Evolutionary conservation across 2,797 vertebrate species (phyloP).

Genomic region (Notolepis coatsorum): DNA sequence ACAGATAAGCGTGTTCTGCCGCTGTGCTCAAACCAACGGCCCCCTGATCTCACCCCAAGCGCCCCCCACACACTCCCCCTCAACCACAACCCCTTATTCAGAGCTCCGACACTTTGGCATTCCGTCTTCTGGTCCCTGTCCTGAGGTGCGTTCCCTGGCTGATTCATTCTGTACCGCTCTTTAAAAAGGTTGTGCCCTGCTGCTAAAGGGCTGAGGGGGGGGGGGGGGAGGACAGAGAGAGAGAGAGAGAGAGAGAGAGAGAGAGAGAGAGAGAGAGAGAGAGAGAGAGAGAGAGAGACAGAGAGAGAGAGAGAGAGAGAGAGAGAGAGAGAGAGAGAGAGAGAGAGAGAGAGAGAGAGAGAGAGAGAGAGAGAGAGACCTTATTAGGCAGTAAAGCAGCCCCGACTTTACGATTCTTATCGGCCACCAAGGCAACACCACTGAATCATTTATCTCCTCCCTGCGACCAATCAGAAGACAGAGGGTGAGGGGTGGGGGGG

Average conservation of each 20-base stretch:
- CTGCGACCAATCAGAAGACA: slow-evolving; percentile 46
- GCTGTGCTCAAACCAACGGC: slow-evolving; percentile 18
- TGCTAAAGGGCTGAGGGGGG: slow-evolving; percentile 13
- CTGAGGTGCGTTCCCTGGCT: slow-evolving; percentile 23
- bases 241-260: too few relatives aligned
- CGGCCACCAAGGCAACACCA: slow-evolving; percentile 36
- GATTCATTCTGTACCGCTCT: slow-evolving; percentile 12
- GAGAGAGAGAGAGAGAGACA: too few relatives aligned
- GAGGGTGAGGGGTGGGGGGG: slow-evolving; percentile 14
- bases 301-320: too few relatives aligned
- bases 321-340: too few relatives aligned
- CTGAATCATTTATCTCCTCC: slow-evolving; percentile 23
- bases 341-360: too few relatives aligned
- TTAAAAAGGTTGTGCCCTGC: slow-evolving; percentile 18
- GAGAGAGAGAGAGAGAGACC: too few relatives aligned
- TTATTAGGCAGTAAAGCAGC: slow-evolving; percentile 61
- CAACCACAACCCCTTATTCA: neutral
- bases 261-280: too few relatives aligned
- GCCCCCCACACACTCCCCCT: neutral
- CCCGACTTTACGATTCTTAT: slow-evolving; percentile 54
- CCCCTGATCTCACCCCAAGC: neutral
- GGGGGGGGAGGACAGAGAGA: too few relatives aligned
- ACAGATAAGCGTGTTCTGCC: slow-evolving; percentile 9
- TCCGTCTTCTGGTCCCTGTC: slow-evolving; percentile 9
- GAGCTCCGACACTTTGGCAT: slow-evolving; percentile 2